Conservation (phyloP, 2,888 invertebrate species). For the Allolobophora icterica region DNA sequence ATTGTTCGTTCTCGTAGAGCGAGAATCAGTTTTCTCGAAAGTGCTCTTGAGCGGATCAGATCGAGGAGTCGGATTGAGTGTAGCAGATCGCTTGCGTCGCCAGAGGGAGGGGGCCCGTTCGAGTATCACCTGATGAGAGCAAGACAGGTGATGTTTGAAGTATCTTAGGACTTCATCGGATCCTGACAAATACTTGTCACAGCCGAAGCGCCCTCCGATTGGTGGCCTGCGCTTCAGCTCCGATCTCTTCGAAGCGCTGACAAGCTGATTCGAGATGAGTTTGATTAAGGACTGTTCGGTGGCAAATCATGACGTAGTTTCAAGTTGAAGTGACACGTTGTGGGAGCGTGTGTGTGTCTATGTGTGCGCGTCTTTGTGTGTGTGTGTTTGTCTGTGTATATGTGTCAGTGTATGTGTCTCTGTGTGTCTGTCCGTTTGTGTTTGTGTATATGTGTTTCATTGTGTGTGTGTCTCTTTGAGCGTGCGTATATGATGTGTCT, state of each 20-base stretch:
- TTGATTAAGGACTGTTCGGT: background rate
- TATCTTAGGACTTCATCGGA: conserved; percentile 17
- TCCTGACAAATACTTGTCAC: conserved; percentile 12
- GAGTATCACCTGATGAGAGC: conserved; percentile 12
- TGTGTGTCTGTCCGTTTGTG: too few species aligned
- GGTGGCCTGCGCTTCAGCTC: background rate
- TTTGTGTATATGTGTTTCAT: too few species aligned
- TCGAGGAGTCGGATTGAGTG: background rate
- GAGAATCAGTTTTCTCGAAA: background rate
- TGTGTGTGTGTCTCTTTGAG: too few species aligned
- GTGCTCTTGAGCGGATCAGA: background rate
- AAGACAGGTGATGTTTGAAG: conserved; percentile 4
- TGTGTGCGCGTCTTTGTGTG: background rate
- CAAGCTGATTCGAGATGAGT: background rate
- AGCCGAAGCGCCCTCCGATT: background rate
- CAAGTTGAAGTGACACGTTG: background rate
- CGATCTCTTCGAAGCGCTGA: background rate
- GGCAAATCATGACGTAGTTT: background rate
- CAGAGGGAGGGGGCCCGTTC: background rate
- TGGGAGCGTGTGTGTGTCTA: background rate
- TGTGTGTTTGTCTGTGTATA: background rate
- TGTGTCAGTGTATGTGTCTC: too few species aligned
- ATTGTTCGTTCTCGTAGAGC: background rate
- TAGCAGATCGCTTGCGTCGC: background rate
- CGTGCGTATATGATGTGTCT: too few species aligned